A percentile compares a stretch with the other conserved stretches of the same genome.
Conservation (phyloP, 2,797 vertebrate genomes). For the Sebastes umbrosus region DNA sequence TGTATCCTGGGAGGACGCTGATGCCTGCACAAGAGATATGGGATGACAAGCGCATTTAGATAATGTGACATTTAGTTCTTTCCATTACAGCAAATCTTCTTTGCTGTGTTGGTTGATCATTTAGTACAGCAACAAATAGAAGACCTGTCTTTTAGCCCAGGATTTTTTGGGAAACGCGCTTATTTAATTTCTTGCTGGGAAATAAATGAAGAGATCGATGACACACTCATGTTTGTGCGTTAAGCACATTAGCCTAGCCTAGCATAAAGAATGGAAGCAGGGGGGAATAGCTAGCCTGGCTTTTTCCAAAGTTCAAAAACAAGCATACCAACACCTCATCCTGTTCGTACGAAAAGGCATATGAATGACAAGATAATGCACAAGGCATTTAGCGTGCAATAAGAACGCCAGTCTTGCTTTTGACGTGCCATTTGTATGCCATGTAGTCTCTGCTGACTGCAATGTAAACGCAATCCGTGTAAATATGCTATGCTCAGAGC, state of each 20-base stretch:
- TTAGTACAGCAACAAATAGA: background rate
- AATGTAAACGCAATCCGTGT: too few species aligned
- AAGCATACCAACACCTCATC: too few species aligned
- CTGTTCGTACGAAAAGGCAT: too few species aligned
- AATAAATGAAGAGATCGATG: background rate
- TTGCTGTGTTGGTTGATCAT: background rate
- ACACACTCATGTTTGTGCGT: background rate
- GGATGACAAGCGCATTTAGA: background rate
- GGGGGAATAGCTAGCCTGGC: too few species aligned
- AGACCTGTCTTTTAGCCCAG: background rate
- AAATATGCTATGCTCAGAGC: too few species aligned
- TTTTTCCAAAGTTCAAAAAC: background rate
- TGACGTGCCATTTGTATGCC: too few species aligned
- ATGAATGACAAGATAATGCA: too few species aligned
- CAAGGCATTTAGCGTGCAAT: too few species aligned
- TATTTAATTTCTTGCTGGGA: background rate
- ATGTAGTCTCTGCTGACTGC: too few species aligned
- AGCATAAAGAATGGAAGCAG: background rate
- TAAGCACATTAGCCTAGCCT: background rate
- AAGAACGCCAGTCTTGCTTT: too few species aligned
- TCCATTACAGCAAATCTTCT: background rate
- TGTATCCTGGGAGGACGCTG: background rate
- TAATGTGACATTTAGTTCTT: background rate
- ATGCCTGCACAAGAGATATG: constrained; percentile 12
- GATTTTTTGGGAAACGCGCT: background rate